phyloP scores from a whole-genome alignment of 2,888 invertebrate species.

The Troilus luridus region DNA sequence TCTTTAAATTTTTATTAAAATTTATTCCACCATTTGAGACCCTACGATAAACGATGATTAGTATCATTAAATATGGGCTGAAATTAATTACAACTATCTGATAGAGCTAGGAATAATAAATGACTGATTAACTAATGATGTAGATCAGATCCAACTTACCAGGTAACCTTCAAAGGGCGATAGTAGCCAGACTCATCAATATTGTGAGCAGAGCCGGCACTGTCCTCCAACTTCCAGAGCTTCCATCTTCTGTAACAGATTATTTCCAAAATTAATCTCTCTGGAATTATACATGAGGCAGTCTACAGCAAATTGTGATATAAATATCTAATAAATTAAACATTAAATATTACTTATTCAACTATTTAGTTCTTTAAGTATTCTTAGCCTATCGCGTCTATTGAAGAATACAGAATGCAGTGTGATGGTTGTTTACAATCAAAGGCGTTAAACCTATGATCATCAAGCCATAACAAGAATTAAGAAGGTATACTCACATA shows the following conservation, averaged over 20 bases:
- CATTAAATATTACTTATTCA: no score
- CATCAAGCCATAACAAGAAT: no score
- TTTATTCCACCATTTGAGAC: not conserved
- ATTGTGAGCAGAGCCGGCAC: not conserved
- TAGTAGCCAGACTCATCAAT: slow-evolving; percentile 37
- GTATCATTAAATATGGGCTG: not conserved
- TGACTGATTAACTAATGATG: slow-evolving; percentile 29
- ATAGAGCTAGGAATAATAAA: not conserved
- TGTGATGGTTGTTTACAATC: no score
- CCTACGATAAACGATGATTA: not conserved
- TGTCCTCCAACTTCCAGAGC: slow-evolving; percentile 35
- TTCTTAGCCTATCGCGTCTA: no score
- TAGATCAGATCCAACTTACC: not conserved
- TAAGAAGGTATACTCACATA: no score
- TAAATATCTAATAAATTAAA: not conserved
- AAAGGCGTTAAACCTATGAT: no score
- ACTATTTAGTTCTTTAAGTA: no score
- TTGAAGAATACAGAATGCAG: no score
- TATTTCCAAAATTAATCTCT: slow-evolving; percentile 14
- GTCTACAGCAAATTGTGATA: not conserved
- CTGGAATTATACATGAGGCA: not conserved
- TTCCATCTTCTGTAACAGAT: slow-evolving; percentile 46
- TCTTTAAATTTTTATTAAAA: not conserved
- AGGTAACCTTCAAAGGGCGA: slow-evolving; percentile 35
- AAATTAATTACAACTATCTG: slow-evolving; percentile 7